Evolutionary conservation across 2,888 invertebrate genomes (phyloP), one percentile per base, ranked within the genome.

Genomic region (Lymantria dispar): DNA sequence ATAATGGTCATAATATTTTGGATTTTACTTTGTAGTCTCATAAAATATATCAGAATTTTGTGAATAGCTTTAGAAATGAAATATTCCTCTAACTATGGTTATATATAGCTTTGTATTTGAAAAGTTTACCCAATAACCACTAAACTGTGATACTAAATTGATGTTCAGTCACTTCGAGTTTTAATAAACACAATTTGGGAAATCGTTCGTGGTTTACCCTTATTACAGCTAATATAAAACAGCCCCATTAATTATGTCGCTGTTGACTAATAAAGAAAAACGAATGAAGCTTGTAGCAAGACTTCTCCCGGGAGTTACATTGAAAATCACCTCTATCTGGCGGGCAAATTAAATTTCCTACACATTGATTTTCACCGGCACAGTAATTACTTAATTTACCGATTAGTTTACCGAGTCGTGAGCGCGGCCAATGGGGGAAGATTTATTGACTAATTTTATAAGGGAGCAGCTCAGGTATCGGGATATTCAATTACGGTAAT

Each of bases 371-470:
- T 83, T 78, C 77, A 80, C 70, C 70, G 72, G 71, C 70, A 67
- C 70, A 75, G 76, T 85, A 84, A 85, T 87, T 85, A 85, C 76
- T 81, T 85, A 83, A 86, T 86, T 85, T 80, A 73, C 69, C 80
- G 81, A 85, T 85, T 82, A 85, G 80, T 85, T 86, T 77, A 82
- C 80, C 78, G 75, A 77, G 75, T 68, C 67, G 71, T 77, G 79
- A 72, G 68, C 77, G 69, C 72, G 72, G 68, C 64, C 70, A 69
- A 68, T 68, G 72, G 78, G 82, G 72, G 64, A 71, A 80, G 80
- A 83, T 84, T 80, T 82, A 82, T 77, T 57, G 64, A 69, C 72
- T 72, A 75, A 75, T 78, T 78, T 76, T 74, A 76, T 71, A 70
- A 74, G 67, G 70, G 68, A 59, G 56, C 54, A 65, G 41, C 59